These are phyloP conservation scores for Empidonax traillii DNA, from an alignment of 2,113 vertebrate genomes.

Conservation along the genomic window DNA sequence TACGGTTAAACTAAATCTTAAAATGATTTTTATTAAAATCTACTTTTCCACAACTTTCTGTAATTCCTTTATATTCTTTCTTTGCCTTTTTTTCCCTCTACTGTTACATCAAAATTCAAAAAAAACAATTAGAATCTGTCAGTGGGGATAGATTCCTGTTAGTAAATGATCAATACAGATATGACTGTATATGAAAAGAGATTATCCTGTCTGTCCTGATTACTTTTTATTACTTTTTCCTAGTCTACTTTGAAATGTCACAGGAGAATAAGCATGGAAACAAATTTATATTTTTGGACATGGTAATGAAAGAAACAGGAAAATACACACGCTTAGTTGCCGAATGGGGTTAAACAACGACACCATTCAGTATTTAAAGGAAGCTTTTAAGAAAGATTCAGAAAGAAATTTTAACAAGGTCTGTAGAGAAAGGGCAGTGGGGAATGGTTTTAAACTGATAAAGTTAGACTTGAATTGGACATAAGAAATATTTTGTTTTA, in stretches of 20 bases:
- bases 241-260: not conserved
- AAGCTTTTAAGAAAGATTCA: not conserved
- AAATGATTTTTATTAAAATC: not conserved
- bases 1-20: not conserved
- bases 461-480: not conserved
- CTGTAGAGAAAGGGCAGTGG: accelerated
- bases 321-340: not conserved
- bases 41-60: not conserved
- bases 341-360: not conserved
- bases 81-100: not conserved
- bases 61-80: not conserved
- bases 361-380: not conserved
- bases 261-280: not conserved
- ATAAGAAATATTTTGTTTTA: not conserved
- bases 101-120: not conserved
- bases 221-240: not conserved
- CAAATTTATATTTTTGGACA: not conserved
- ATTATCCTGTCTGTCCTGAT: not conserved
- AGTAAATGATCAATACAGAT: not conserved
- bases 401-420: not conserved
- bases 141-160: not conserved
- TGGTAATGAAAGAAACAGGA: not conserved
- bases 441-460: not conserved
- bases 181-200: not conserved
- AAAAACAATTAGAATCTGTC: not conserved